A percentile compares a stretch with the other conserved stretches of the same genome.
Conservation (phyloP, 2,888 invertebrate genomes). For the Diabrotica balteata region DNA sequence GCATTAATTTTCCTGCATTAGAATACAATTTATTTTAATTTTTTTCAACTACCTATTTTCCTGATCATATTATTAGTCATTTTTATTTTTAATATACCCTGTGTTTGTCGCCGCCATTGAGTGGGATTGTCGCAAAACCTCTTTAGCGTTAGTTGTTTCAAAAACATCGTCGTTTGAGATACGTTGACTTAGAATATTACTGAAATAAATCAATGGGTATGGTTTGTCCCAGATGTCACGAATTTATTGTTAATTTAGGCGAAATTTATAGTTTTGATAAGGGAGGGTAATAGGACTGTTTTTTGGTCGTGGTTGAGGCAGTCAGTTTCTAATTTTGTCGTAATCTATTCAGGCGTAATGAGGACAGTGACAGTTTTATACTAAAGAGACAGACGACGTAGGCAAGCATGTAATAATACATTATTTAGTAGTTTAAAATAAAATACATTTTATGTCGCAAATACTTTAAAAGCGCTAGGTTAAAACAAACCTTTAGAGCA, state of each 20-base stretch:
- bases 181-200: conserved; percentile 30
- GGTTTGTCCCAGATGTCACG: conserved; percentile 34
- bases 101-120: background rate
- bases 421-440: too few relatives aligned
- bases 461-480: too few relatives aligned
- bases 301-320: conserved; percentile 17
- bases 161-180: conserved; percentile 4
- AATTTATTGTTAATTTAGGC: conserved; percentile 35
- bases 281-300: conserved; percentile 21
- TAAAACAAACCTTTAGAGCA: too few relatives aligned
- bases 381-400: background rate
- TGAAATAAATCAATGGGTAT: conserved; percentile 35
- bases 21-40: too few relatives aligned
- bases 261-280: conserved; percentile 32
- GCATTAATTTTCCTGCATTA: too few relatives aligned
- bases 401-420: background rate
- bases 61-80: background rate
- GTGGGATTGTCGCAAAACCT: conserved; percentile 16
- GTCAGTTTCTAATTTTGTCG: conserved; percentile 23
- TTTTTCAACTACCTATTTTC: too few relatives aligned
- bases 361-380: background rate
- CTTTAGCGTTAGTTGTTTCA: conserved; percentile 8
- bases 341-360: conserved; percentile 22
- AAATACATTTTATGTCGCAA: too few relatives aligned
- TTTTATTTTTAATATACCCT: background rate